Conservation (phyloP, 2,797 vertebrate species). For the Pachyuromys duprasi region DNA sequence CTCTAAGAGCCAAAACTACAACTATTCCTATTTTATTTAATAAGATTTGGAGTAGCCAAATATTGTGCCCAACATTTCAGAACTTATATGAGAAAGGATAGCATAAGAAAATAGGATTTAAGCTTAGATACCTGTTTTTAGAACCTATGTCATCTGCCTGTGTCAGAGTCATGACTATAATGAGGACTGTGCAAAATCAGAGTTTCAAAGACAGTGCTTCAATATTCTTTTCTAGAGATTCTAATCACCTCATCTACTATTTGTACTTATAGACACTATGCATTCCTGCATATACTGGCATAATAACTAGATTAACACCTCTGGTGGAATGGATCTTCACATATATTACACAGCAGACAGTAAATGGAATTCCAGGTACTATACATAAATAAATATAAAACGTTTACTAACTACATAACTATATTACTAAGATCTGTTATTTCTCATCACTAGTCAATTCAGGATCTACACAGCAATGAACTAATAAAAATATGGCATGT, state of each 20-base stretch:
- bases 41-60: not conserved
- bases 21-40: not conserved
- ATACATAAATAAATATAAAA: not conserved
- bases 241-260: not conserved
- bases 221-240: not conserved
- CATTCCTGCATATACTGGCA: not conserved
- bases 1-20: not conserved
- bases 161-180: not conserved
- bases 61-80: not conserved
- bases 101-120: not conserved
- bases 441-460: not conserved
- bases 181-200: not conserved
- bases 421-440: not conserved
- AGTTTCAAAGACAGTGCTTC: not conserved
- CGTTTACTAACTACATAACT: not conserved
- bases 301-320: not conserved
- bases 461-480: not conserved
- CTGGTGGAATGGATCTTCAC: not conserved
- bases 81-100: not conserved
- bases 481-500: not conserved
- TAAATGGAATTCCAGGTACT: not conserved
- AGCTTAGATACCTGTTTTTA: not conserved
- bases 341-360: rapidly evolving
- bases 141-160: not conserved
- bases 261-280: not conserved